phyloP scores from a whole-genome alignment of 1,140 invertebrate species.

The Polyergus mexicanus region DNA sequence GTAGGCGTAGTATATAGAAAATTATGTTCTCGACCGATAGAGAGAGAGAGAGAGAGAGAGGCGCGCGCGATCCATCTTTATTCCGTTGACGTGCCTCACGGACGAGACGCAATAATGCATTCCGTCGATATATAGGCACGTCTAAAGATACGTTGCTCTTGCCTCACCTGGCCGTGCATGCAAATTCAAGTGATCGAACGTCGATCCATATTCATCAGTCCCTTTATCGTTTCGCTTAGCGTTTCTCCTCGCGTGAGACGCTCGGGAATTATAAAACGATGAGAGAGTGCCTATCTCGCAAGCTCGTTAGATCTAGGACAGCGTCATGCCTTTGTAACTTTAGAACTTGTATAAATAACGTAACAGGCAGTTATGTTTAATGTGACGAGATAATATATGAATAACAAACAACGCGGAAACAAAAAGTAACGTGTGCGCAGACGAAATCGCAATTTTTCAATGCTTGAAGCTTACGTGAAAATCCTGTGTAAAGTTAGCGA shows the following conservation, averaged over 20 bases:
- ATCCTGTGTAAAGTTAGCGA: not conserved
- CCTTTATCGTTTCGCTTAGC: slow-evolving; percentile 68
- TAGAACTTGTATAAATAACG: slow-evolving; percentile 36
- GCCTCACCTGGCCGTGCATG: slow-evolving; percentile 62
- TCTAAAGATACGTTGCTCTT: slow-evolving; percentile 64
- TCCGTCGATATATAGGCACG: slow-evolving; percentile 19
- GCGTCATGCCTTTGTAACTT: slow-evolving; percentile 33
- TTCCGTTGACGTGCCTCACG: slow-evolving; percentile 11
- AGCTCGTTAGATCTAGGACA: slow-evolving; percentile 64
- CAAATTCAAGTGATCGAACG: slow-evolving; percentile 72
- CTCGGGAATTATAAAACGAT: slow-evolving; percentile 68
- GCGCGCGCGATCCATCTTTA: slow-evolving; percentile 7
- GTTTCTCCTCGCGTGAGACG: slow-evolving; percentile 61
- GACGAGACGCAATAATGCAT: slow-evolving; percentile 18
- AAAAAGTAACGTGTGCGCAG: not conserved
- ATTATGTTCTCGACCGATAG: slow-evolving; percentile 10
- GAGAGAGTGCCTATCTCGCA: slow-evolving; percentile 59
- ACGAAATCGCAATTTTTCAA: not conserved
- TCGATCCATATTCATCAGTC: slow-evolving; percentile 74
- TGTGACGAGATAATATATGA: slow-evolving; percentile 47
- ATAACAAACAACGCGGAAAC: not conserved
- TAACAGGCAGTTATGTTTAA: slow-evolving; percentile 36
- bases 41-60: not conserved
- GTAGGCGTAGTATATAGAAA: not conserved
- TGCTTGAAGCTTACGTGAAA: not conserved